Conservation (phyloP, 2,888 invertebrate species). For the Apamea anceps region DNA sequence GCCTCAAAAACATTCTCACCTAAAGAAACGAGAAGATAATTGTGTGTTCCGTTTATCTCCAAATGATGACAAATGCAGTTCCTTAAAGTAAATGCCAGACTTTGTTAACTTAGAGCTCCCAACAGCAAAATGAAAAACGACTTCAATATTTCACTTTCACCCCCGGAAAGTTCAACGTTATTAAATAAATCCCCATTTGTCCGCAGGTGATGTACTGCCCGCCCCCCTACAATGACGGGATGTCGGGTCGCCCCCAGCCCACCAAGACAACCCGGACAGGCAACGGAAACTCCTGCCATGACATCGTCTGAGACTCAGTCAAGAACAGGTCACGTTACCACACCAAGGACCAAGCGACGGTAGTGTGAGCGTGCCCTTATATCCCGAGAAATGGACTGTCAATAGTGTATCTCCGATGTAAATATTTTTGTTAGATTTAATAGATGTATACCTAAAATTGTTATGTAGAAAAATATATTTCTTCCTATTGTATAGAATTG, state of each 20-base stretch:
- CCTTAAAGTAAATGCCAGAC: neutral
- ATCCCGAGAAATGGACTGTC: conserved; percentile 36
- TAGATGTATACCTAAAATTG: conserved; percentile 54
- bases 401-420: conserved; percentile 51
- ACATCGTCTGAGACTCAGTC: conserved; percentile 87
- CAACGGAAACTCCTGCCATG: conserved; percentile 92
- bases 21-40: conserved; percentile 4
- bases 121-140: conserved; percentile 25
- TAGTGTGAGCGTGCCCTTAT: conserved; percentile 73
- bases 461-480: conserved; percentile 53
- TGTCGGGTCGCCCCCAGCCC: conserved; percentile 87
- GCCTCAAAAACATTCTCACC: neutral
- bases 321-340: conserved; percentile 79
- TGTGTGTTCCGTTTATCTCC: neutral
- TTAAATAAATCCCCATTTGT: conserved; percentile 44
- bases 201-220: conserved; percentile 91
- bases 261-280: conserved; percentile 93
- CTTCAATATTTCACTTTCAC: conserved; percentile 18
- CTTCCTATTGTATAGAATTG: conserved; percentile 41
- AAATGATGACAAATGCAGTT: conserved; percentile 30
- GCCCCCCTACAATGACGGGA: conserved; percentile 85
- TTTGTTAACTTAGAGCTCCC: neutral
- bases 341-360: conserved; percentile 79
- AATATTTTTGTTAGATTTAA: conserved; percentile 51
- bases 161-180: neutral